These are phyloP conservation scores for Ctenosaura bakeri DNA, from an alignment of 2,797 vertebrate genomes.

Conservation along the genomic window DNA sequence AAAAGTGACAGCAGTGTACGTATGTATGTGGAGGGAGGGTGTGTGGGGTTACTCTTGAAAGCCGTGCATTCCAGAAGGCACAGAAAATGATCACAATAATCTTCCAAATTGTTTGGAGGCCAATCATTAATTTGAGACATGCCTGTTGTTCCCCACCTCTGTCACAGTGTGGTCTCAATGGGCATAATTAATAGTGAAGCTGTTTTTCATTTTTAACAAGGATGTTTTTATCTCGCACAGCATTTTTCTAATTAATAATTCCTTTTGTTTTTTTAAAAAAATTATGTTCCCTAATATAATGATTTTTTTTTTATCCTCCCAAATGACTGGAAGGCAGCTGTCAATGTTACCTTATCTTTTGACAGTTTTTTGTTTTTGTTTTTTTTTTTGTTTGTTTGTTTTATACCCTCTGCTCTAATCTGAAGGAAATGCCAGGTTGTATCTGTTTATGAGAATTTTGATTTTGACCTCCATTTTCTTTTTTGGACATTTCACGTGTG, in stretches of 20 bases:
- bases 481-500: constrained; percentile 23
- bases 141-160: constrained; percentile 45
- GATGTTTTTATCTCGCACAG: constrained; percentile 62
- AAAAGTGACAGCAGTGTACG: background rate
- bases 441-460: constrained; percentile 40
- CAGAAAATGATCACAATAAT: constrained; percentile 49
- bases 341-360: constrained; percentile 25
- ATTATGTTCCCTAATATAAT: constrained; percentile 61
- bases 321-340: constrained; percentile 62
- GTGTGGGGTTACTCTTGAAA: background rate
- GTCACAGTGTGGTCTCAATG: constrained; percentile 69
- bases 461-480: constrained; percentile 53
- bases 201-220: constrained; percentile 70
- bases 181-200: constrained; percentile 77
- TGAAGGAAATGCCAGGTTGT: constrained; percentile 50
- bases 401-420: constrained; percentile 38
- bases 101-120: constrained; percentile 60
- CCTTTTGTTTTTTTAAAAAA: constrained; percentile 60
- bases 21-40: background rate
- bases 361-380: fast-evolving
- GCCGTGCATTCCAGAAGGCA: constrained; percentile 35
- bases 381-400: background rate
- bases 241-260: constrained; percentile 77
- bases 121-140: constrained; percentile 59
- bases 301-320: constrained; percentile 44